A percentile compares a stretch with the other conserved stretches of the same genome.
Conservation (phyloP, 2,888 invertebrate genomes). For the Elmis aenea region DNA sequence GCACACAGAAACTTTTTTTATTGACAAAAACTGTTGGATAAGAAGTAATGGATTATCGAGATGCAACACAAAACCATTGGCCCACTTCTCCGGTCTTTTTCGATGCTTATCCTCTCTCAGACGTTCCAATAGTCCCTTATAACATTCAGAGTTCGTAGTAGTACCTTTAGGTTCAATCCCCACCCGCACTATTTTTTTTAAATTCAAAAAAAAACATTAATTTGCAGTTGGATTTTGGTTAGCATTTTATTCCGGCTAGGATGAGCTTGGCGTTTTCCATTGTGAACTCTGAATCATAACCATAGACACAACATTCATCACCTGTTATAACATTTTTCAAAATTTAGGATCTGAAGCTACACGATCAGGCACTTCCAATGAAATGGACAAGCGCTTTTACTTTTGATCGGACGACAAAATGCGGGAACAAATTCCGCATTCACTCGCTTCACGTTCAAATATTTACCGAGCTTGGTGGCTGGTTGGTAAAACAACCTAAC, state of each 20-base stretch:
- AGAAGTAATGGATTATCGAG: conserved; percentile 4
- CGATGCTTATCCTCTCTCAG: conserved; percentile 15
- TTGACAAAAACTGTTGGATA: background rate
- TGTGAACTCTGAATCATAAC: conserved; percentile 15
- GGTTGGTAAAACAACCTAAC: too few species aligned
- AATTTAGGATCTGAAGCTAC: conserved; percentile 11
- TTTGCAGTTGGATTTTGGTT: conserved; percentile 16
- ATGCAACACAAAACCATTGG: conserved; percentile 10
- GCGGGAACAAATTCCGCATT: too few species aligned
- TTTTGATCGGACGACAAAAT: too few species aligned
- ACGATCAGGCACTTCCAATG: conserved; percentile 10
- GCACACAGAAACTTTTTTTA: background rate
- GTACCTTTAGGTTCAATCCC: conserved; percentile 19
- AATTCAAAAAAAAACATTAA: conserved; percentile 12
- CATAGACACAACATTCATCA: conserved; percentile 11
- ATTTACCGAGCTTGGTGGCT: too few species aligned
- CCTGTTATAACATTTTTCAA: conserved; percentile 8
- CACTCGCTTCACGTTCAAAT: too few species aligned
- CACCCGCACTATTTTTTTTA: conserved; percentile 20
- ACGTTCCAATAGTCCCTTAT: conserved; percentile 15
- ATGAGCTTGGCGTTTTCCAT: conserved; percentile 13
- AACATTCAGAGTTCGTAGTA: conserved; percentile 15
- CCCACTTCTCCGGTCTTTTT: conserved; percentile 19
- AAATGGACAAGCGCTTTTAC: conserved; percentile 12
- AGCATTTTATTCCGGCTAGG: conserved; percentile 19